Base-by-base conservation (phyloP, 2,113 vertebrate species). In the Elaphurus davidianus region DNA sequence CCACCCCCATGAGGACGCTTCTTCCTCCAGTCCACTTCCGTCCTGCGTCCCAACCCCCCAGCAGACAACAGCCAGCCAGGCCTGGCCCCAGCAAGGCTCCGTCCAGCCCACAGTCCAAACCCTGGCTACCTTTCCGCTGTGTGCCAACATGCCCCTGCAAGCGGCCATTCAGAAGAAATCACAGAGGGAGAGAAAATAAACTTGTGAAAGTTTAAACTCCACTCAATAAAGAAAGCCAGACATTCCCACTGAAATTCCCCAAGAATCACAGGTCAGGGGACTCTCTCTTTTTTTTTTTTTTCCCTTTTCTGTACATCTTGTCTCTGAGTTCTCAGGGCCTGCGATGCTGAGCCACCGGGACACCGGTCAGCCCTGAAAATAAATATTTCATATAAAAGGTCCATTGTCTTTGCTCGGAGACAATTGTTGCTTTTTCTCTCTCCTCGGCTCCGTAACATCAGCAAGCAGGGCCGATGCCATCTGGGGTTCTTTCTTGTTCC, bases 321-420 rank as follows among this genome's bases (percentile, higher is more conserved):
- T 40, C 76, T 40, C 87, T 25, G 7, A 30, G 52, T 6, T 40
- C 59, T 82, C 45, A 2, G 36, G 30, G 87, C 78, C 79, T 5
- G 21, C 2, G 2, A 62, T 1, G n/a, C 40, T 67, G 33, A 17
- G 93, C 91, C 91, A 30, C 52, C 2, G 23, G 82, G 74, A 90
- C 81, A 19, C 62, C 59, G 87, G 88, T 50, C 78, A 17, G 89
- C 71, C 89, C 95, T 6, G 36, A 91, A 97, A 97, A 98, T 94
- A 97, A 97, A 95, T 92, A 96, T 90, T 92, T 96, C 90, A 9
- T 30, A 93, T 96, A 50, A 98, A 97, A 98, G 96, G 57, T 54
- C 92, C 95, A 95, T 94, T 97, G 96, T 97, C 92, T 87, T 57
- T 47, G 47, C 45, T 11, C 3, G 2, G 84, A 71, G 62, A 92